A percentile compares a stretch with the other conserved stretches of the same genome.
Conservation (phyloP, 1,140 invertebrate genomes). For the Drosophila elegans region DNA sequence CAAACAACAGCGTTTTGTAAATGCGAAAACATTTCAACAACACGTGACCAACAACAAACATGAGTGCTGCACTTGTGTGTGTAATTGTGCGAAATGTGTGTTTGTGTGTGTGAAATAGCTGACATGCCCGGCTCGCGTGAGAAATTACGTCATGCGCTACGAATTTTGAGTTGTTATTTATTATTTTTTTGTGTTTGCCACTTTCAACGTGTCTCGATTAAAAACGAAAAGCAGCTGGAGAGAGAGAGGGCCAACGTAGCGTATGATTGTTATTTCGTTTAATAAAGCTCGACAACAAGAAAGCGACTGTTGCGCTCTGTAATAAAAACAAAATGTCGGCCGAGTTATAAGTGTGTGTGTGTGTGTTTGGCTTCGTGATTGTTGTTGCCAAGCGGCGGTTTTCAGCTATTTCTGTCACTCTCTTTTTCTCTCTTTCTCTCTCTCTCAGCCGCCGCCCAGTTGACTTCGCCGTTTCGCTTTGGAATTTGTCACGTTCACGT, state of each 20-base stretch:
- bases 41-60: conserved; percentile 81
- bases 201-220: conserved; percentile 74
- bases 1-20: conserved; percentile 55
- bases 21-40: conserved; percentile 69
- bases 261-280: conserved; percentile 81
- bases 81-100: conserved; percentile 1
- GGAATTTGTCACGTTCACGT: conserved; percentile 82
- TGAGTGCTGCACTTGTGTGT: conserved; percentile 21
- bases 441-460: conserved; percentile 58
- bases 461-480: conserved; percentile 51
- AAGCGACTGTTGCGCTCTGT: conserved; percentile 43
- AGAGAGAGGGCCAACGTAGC: conserved; percentile 54
- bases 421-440: neutral
- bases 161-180: conserved; percentile 63
- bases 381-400: conserved; percentile 69
- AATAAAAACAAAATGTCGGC: conserved; percentile 77
- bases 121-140: conserved; percentile 76
- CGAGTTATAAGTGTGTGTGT: conserved; percentile 8
- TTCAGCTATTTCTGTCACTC: conserved; percentile 25
- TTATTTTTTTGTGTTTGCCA: conserved; percentile 55
- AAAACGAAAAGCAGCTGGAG: conserved; percentile 46
- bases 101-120: conserved; percentile 49
- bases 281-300: conserved; percentile 38
- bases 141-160: conserved; percentile 79
- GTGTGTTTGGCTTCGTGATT: conserved; percentile 36